Base-by-base conservation (phyloP, 2,888 invertebrate genomes). In the Choristoneura rosaceana region DNA sequence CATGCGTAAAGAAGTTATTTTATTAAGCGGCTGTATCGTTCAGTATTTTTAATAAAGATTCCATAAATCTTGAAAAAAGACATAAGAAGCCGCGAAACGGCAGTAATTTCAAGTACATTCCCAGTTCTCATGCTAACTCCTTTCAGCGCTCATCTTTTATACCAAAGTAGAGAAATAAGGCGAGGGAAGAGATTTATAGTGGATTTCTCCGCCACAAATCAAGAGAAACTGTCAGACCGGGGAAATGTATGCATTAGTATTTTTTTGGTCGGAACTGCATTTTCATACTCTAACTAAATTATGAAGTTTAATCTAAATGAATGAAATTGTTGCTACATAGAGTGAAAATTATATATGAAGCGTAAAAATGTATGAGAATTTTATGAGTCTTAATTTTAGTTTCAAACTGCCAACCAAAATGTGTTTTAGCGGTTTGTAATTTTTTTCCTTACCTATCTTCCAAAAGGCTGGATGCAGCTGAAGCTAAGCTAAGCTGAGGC, bases 201-300 rank as follows among this genome's bases (percentile, higher is more conserved):
- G 85, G 84, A 84, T 87, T 88, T 86, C 81, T 79, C 79, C 76
- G 84, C 88, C 82, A 91, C 91, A 90, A 91, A 91, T 91, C 91
- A 91, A 90, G 85, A 76, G 80, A 79, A 78, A 82, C 85, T 86
- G 89, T 89, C 90, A 80, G 87, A 88, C 87, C 86, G 88, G 84
- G 87, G 34, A 64, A 66, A 66, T 66, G 63, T 61, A 67, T 71
- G 66, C 55, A 71, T 71, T 47, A 71, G 62, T 71, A 58, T 70
- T 58, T 70, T 66, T 45, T 55, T 15, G 55, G 70, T 38, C 41
- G 55, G 81, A 81, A 82, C 83, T 81, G 78, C 82, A 74, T 66
- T 66, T 71, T 34, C 70, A 15, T 66, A 61, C 52, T 52, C 52
- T 43, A 66, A 71, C 52, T 43, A 66, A 71, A 66, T 71, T 66